These are phyloP conservation scores for Mus caroli DNA, from an alignment of 2,797 vertebrate genomes.

Conservation along the genomic window DNA sequence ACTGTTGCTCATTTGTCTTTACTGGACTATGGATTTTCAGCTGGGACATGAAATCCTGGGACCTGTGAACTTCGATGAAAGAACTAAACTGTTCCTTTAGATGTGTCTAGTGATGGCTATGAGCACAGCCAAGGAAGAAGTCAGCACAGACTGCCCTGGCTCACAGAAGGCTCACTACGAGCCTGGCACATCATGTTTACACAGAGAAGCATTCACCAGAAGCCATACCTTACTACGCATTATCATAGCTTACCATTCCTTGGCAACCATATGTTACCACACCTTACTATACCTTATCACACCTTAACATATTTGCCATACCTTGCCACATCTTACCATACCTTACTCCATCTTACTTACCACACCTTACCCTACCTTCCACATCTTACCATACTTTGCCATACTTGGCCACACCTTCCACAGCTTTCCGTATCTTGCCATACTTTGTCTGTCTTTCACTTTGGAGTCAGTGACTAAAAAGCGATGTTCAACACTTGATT, in stretches of 20 bases:
- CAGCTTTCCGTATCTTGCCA: too few relatives aligned
- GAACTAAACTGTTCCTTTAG: neutral
- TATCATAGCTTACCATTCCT: neutral
- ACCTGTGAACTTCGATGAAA: neutral
- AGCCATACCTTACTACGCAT: neutral
- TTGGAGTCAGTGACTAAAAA: neutral
- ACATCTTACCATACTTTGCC: neutral
- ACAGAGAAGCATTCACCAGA: neutral
- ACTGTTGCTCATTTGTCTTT: slow-evolving; percentile 26
- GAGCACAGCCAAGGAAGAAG: neutral
- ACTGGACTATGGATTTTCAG: slow-evolving; percentile 6
- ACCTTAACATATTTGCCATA: neutral
- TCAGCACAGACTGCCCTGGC: neutral
- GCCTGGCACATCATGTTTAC: neutral
- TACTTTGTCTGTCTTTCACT: neutral
- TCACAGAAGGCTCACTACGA: neutral
- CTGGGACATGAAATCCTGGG: neutral
- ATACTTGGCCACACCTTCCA: neutral
- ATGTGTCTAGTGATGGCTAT: neutral
- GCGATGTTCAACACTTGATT: neutral
- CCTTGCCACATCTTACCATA: neutral
- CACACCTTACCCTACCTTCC: neutral
- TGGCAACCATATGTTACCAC: too few relatives aligned
- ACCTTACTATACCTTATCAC: neutral
- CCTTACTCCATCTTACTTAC: too few relatives aligned